Evolutionary conservation across 1,140 invertebrate genomes (phyloP).

Genomic region (Brachionus manjavacas): DNA sequence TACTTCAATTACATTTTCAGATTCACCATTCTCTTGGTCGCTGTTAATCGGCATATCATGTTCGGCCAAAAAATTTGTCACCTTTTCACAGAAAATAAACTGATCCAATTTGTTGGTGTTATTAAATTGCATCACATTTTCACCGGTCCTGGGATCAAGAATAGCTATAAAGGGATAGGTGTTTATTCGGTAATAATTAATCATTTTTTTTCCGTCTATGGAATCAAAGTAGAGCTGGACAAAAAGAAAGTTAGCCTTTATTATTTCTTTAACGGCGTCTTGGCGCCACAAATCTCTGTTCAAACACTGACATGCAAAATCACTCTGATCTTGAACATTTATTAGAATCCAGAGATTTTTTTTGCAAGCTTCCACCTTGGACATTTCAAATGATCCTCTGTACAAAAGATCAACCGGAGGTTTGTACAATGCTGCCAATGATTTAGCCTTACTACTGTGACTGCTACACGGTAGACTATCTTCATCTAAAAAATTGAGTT

Average conservation of each 20-base stretch:
- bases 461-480: background rate
- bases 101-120: conserved; percentile 43
- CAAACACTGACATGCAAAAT: conserved; percentile 40
- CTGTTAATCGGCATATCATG: background rate
- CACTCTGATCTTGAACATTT: conserved; percentile 32
- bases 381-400: conserved; percentile 22
- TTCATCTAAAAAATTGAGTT: background rate
- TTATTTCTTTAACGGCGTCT: conserved; percentile 37
- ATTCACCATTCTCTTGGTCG: background rate
- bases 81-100: conserved; percentile 39
- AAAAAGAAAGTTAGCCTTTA: conserved; percentile 41
- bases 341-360: conserved; percentile 27
- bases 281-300: conserved; percentile 39
- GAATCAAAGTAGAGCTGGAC: conserved; percentile 66
- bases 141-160: conserved; percentile 71
- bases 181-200: conserved; percentile 67
- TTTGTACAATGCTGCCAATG: conserved; percentile 5
- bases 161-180: conserved; percentile 70
- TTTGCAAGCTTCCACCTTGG: background rate
- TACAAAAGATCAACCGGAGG: conserved; percentile 20
- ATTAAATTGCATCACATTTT: conserved; percentile 30
- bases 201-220: conserved; percentile 66
- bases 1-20: background rate
- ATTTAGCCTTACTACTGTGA: conserved; percentile 27
- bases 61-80: conserved; percentile 35